Evolutionary conservation across 2,113 vertebrate genomes (phyloP), one percentile per base, ranked within the genome.

Genomic region (Halichoeres trimaculatus): DNA sequence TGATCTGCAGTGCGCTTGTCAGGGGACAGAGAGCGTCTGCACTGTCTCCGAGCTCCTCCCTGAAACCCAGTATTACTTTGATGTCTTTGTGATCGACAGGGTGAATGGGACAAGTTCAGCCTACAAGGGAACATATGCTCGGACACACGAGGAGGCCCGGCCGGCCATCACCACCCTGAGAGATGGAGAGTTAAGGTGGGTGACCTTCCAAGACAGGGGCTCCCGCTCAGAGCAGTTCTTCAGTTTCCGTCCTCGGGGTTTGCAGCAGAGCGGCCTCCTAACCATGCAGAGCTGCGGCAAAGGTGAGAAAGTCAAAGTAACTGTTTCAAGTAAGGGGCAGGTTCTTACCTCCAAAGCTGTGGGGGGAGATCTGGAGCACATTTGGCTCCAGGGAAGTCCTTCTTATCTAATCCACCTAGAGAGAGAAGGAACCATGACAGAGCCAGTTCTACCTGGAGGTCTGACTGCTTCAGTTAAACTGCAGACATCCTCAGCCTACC

Each of bases 51-150:
- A 85, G 5, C 94, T 98, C 59, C 90, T 92, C 36, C 94, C 96
- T 5, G 93, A 92, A 78, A 95, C 93, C 1, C 93, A 92, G 59
- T 97, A 98, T 76, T 96, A 96, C 86, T 95, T 98, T 24, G 95
- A 97, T 0, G 88, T 98, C 12, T 97, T 96, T 55, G 92, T 94
- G 50, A 91, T 95, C 0, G 95, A 97, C 55, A 88, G 89, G 57
- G 67, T 94, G 17, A 96, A 96, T 2, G 91, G 95, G 0, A 96
- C 95, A 35, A 97, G 92, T 0, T 58, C 67, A 1, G 91, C 95
- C 0, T 98, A 96, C 79, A 95, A 91, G 0, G 96, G 96, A 34
- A 92, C 95, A 0, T 93, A 91, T 1, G 93, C 95, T 58, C 92
- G 85, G 36, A 97, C 96, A 0, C 94, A 96, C 8, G 91, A 94